Conservation (phyloP, 2,888 invertebrate genomes). For the Pedicia rivosa region DNA sequence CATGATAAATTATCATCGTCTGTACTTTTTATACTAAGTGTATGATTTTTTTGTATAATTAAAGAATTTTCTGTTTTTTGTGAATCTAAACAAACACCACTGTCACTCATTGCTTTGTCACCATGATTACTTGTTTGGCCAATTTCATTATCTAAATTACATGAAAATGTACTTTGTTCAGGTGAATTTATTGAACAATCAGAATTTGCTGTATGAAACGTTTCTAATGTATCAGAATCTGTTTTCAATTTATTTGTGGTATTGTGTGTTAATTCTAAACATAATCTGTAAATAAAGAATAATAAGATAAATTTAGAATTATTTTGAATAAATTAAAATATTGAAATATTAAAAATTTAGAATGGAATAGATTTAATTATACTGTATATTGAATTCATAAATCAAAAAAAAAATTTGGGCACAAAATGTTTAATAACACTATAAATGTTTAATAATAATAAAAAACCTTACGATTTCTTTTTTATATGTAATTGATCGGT, state of each 20-base stretch:
- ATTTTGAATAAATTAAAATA: no score
- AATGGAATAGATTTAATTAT: no score
- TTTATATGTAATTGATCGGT: conserved; percentile 10
- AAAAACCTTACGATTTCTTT: conserved; percentile 12
- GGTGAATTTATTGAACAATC: conserved; percentile 32
- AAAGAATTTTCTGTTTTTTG: conserved; percentile 22
- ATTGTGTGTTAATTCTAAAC: no score
- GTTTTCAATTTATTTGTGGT: no score
- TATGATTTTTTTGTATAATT: conserved; percentile 26
- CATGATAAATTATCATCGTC: conserved; percentile 30
- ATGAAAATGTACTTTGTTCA: conserved; percentile 17
- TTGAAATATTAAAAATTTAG: no score
- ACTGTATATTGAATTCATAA: no score
- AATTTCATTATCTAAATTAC: neutral
- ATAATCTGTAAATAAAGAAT: conserved; percentile 44
- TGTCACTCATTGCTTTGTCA: conserved; percentile 33
- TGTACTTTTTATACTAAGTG: conserved; percentile 28
- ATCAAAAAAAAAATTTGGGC: no score
- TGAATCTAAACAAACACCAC: conserved; percentile 33
- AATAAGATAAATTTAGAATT: no score
- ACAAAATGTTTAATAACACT: no score
- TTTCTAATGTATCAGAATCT: conserved; percentile 40
- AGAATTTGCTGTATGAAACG: conserved; percentile 59
- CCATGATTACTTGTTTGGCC: neutral
- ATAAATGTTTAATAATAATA: no score